Conservation (phyloP, 2,113 vertebrate species). For the Vimba vimba region DNA sequence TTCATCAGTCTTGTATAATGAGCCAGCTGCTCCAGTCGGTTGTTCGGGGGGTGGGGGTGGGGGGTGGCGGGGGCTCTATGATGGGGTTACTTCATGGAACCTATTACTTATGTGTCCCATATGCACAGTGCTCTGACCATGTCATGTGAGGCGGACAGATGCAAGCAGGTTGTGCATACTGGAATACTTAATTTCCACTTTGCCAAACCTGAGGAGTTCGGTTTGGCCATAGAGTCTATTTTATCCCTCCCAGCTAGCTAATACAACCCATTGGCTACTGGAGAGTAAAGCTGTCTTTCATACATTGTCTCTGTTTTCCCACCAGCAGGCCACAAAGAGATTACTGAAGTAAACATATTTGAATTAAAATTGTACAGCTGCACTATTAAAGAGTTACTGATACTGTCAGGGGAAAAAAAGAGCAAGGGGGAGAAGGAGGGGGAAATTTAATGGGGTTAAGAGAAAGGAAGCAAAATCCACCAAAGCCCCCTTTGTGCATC, state of each 20-base stretch:
- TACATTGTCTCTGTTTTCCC: constrained; percentile 57
- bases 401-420: constrained; percentile 21
- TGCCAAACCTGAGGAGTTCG: constrained; percentile 32
- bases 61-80: constrained; percentile 23
- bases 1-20: constrained; percentile 67
- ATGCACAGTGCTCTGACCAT: constrained; percentile 31
- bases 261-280: constrained; percentile 65
- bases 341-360: constrained; percentile 42
- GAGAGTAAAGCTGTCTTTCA: constrained; percentile 64
- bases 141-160: constrained; percentile 48
- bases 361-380: constrained; percentile 41
- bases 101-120: constrained; percentile 52
- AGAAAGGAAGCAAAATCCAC: constrained; percentile 20
- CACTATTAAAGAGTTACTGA: constrained; percentile 55
- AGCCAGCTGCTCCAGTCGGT: constrained; percentile 60
- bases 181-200: constrained; percentile 57
- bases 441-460: not conserved
- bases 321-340: constrained; percentile 58
- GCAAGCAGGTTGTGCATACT: constrained; percentile 45
- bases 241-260: constrained; percentile 51
- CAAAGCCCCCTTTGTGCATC: constrained; percentile 2
- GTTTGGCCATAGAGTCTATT: constrained; percentile 37
- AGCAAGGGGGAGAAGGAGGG: not conserved
- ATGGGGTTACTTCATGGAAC: constrained; percentile 52
- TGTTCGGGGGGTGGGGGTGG: not conserved